phyloP scores from a whole-genome alignment of 2,888 invertebrate species.

The Linyphia triangularis region DNA sequence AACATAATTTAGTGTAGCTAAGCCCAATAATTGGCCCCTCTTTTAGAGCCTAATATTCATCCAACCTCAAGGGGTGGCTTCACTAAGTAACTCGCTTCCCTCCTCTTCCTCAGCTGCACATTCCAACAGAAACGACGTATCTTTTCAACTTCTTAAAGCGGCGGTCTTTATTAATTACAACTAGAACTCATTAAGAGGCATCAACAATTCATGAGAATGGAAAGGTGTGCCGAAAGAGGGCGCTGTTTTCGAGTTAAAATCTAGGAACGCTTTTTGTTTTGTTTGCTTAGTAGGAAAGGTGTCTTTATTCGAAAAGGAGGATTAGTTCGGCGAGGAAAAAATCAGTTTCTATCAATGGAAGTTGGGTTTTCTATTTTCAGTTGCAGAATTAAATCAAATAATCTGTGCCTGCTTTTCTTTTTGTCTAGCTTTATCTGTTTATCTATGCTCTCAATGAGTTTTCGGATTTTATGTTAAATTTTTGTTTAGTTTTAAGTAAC shows the following conservation, averaged over 20 bases:
- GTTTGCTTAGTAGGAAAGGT: background rate
- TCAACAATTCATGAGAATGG: conserved; percentile 52
- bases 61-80: background rate
- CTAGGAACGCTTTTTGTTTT: background rate
- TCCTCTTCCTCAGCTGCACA: background rate
- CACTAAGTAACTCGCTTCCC: background rate
- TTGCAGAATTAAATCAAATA: too few relatives aligned
- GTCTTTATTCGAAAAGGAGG: background rate
- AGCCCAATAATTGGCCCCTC: conserved; percentile 36
- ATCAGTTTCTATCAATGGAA: too few relatives aligned
- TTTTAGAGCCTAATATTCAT: conserved; percentile 3
- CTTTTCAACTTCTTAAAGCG: conserved; percentile 19
- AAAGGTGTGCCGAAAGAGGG: background rate
- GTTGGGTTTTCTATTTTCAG: background rate
- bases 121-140: background rate
- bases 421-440: too few relatives aligned
- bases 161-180: conserved; percentile 51
- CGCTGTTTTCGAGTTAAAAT: conserved; percentile 6
- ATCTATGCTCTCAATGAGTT: too few relatives aligned
- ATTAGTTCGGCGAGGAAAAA: background rate
- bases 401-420: too few relatives aligned
- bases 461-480: too few relatives aligned
- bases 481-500: too few relatives aligned
- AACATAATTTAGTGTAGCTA: background rate
- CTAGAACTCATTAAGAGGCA: conserved; percentile 31